A percentile compares a stretch with the other conserved stretches of the same genome.
Conservation (phyloP, 2,113 vertebrate genomes). For the Toxostoma redivivum region DNA sequence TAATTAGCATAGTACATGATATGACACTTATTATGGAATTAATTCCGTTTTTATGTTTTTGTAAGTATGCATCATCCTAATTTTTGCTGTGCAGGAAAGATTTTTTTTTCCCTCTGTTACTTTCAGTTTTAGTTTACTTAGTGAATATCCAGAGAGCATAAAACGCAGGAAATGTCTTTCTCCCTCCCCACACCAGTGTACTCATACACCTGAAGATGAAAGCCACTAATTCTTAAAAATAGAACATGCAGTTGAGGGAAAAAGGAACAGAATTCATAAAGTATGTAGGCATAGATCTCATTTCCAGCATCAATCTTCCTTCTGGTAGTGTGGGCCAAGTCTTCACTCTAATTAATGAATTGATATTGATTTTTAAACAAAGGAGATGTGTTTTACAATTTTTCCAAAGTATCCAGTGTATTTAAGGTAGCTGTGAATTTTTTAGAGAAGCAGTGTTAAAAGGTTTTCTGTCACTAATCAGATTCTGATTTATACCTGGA, state of each 20-base stretch:
- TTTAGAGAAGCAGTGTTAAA: background rate
- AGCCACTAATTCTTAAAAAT: background rate
- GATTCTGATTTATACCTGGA: background rate
- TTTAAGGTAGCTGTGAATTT: background rate
- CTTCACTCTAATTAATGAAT: background rate
- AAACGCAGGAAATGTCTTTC: background rate
- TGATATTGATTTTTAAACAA: constrained; percentile 20
- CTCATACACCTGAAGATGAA: background rate
- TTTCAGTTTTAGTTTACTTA: background rate
- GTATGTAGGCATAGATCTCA: background rate
- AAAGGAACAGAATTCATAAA: background rate
- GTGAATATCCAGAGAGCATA: background rate
- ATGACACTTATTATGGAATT: background rate
- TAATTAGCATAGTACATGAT: background rate
- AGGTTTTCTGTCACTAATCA: background rate
- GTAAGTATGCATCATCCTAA: background rate
- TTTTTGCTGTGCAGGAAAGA: background rate
- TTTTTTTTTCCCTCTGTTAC: background rate
- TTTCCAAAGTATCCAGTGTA: background rate
- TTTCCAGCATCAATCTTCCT: background rate
- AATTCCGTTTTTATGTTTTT: background rate
- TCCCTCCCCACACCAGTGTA: background rate
- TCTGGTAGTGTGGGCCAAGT: background rate
- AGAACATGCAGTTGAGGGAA: background rate
- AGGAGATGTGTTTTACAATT: background rate